Base-by-base conservation (phyloP, 2,888 invertebrate genomes). In the Thera britannica region DNA sequence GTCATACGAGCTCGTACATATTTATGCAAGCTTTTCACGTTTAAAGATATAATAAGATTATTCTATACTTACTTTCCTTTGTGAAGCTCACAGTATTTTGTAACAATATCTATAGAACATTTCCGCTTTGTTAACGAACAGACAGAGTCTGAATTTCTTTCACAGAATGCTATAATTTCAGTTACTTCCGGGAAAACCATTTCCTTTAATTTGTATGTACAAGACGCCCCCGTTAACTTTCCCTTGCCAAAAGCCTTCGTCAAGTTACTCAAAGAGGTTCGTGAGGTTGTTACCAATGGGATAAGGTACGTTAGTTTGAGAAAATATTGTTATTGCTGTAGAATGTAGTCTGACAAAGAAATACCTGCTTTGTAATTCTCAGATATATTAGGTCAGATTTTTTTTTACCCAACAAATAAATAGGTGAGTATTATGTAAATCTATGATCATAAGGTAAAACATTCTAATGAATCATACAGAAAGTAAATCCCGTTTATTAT, bases 161-260 rank as follows among this genome's bases (percentile, higher is more conserved):
- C 51, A 0, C 9, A 36, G 49, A 56, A 56, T 49, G 48, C 34
- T 23, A 11, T 57, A 58, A 23, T 65, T 59, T 49, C 59, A 41
- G 51, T 56, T 44, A 81, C 79, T 79, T 81, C 82, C 78, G 78
- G 79, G 52, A 79, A 80, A 81, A 77, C 81, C 77, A 84, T 85
- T 86, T 84, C 69, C 78, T 81, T 82, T 83, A 84, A 90, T 93
- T 93, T 91, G 89, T 92, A 93, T 93, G 93, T 86, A 82, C 78
- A 83, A 77, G 73, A 78, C 83, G 83, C 75, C 77, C 75, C 75
- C 80, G 80, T 83, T 81, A 89, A 89, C 84, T 87, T 91, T 89
- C 86, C 86, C 87, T 86, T 81, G 83, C 85, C 86, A 85, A 88
- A 90, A 88, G 89, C 89, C 91, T 92, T 92, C 92, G 89, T 90